Base-by-base conservation (phyloP, 2,113 vertebrate genomes). In the Chrysochloris asiatica region DNA sequence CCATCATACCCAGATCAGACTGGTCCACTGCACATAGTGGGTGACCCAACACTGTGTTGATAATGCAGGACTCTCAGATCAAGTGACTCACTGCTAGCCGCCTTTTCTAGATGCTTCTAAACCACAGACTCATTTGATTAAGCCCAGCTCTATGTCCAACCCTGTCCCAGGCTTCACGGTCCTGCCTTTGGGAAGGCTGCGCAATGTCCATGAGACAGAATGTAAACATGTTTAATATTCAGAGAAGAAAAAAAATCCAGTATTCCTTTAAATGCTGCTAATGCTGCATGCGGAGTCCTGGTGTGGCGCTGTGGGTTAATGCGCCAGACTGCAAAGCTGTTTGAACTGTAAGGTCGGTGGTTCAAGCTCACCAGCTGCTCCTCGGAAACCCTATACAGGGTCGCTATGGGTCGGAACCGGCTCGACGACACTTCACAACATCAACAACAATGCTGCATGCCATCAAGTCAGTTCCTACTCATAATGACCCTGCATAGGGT, bases 21-120 rank as follows among this genome's bases (percentile, higher is more conserved):
- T 17, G 59, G 24, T 16, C 6, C 28, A 48, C 89, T 92, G n/a
- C 8, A 69, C 4, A 24, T 90, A 41, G 47, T 71, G 75, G 43
- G 38, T 83, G 16, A 14, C 83, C 71, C 77, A 48, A 36, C 3
- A 75, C 16, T 54, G 36, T 81, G 28, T 48, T 52, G 22, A 67
- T 45, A 90, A 88, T 90, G 4, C 13, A 76, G 24, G 52, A 56
- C 59, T 71, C 52, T 85, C 73, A 61, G 43, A 9, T 50, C 71
- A 86, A 83, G n/a, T 76, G 30, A 67, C 26, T 88, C 45, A 59
- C 61, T 38, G 19, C 5, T 92, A 92, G 33, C 5, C 30, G 59
- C 87, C 11, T n/a, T 78, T 47, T 82, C 54, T 79, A 56, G 8
- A 67, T 63, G 17, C 71, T 94, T 93, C 4, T 78, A 95, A 92